Evolutionary conservation across 2,113 vertebrate species (phyloP).

Genomic region (Hemibagrus wyckioides): DNA sequence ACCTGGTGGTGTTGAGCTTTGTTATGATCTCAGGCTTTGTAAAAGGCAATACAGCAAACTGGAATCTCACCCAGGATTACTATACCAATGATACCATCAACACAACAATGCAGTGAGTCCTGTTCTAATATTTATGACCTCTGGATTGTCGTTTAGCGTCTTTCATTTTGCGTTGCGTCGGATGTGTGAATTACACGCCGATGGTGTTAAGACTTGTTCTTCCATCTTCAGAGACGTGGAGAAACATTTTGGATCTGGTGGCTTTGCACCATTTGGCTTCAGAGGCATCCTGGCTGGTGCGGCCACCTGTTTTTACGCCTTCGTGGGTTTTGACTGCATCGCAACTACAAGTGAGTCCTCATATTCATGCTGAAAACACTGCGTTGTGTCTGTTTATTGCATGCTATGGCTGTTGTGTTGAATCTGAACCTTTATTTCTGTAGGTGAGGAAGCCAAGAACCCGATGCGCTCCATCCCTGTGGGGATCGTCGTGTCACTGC

Average conservation of each 20-base stretch:
- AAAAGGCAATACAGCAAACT: constrained; percentile 84
- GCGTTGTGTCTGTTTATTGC: not conserved
- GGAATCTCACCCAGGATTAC: constrained; percentile 77
- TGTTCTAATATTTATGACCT: not conserved
- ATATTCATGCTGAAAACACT: not conserved
- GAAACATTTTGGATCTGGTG: constrained; percentile 77
- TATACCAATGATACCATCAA: constrained; percentile 60
- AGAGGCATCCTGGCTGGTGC: constrained; percentile 84
- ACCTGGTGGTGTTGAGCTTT: constrained; percentile 88
- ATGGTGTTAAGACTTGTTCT: not conserved
- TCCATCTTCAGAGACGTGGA: constrained; percentile 46
- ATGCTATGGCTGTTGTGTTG: not conserved
- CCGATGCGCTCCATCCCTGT: constrained; percentile 90
- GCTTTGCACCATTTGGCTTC: constrained; percentile 89
- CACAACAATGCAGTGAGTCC: constrained; percentile 51
- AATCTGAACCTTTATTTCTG: not conserved
- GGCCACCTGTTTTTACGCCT: constrained; percentile 97
- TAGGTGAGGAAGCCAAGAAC: constrained; percentile 94
- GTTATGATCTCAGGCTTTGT: constrained; percentile 88
- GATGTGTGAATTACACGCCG: too few relatives aligned
- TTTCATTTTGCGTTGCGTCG: not conserved
- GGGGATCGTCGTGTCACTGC: constrained; percentile 89
- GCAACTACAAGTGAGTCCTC: constrained; percentile 89
- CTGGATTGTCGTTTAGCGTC: not conserved
- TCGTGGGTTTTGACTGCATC: constrained; percentile 97